Evolutionary conservation across 2,888 invertebrate genomes (phyloP).

Genomic region (Lasioglossum oenotherae): DNA sequence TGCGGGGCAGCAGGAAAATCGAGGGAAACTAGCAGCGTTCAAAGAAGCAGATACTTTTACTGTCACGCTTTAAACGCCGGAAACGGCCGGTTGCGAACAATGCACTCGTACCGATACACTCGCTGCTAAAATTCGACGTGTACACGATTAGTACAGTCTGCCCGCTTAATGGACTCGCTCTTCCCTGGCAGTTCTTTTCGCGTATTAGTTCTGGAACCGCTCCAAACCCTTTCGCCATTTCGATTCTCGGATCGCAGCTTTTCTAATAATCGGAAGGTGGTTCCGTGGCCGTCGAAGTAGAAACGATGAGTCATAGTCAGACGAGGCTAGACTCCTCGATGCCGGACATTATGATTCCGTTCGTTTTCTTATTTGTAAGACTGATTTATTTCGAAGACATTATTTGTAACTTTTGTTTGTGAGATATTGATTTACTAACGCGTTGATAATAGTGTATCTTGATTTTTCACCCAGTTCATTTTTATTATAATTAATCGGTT

Average conservation of each 20-base stretch:
- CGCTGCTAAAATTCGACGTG: background rate
- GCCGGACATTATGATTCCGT: too few species aligned
- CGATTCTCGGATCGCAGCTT: background rate
- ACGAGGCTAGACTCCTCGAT: background rate
- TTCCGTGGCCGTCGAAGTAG: background rate
- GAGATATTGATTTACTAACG: background rate
- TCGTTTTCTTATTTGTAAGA: background rate
- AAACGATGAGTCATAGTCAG: background rate
- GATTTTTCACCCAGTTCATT: too few species aligned
- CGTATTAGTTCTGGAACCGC: background rate
- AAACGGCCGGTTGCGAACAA: background rate
- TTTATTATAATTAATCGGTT: background rate
- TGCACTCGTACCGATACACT: background rate
- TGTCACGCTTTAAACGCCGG: background rate
- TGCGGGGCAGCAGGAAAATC: background rate
- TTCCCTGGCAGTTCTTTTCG: background rate
- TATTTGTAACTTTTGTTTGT: too few species aligned
- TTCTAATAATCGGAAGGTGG: background rate
- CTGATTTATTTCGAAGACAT: too few species aligned
- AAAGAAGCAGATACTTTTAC: background rate
- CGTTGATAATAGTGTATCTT: too few species aligned
- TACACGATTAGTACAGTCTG: conserved; percentile 4
- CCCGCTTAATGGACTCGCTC: background rate
- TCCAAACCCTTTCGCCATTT: background rate
- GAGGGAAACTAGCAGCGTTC: background rate